Evolutionary conservation across 2,113 vertebrate genomes (phyloP).

Genomic region (Trogon melanurus): DNA sequence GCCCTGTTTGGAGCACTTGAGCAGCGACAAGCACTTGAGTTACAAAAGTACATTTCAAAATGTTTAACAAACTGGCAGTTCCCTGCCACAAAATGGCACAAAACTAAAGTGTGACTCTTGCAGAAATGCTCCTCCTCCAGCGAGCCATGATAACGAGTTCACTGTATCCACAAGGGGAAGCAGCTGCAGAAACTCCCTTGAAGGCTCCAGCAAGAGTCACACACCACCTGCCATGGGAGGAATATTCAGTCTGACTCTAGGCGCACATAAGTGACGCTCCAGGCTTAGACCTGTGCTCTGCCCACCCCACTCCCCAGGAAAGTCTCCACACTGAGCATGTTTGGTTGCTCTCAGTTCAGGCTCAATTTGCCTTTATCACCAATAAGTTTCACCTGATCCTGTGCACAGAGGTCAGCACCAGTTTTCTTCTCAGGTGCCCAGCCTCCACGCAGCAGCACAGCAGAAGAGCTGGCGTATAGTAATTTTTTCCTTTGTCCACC

Average conservation of each 20-base stretch:
- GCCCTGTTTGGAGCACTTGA: neutral
- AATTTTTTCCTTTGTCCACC: neutral
- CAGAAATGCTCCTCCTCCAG: neutral
- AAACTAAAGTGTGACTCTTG: neutral
- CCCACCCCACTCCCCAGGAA: neutral
- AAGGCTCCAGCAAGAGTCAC: neutral
- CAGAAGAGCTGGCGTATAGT: neutral
- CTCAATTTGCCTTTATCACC: neutral
- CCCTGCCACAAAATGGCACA: neutral
- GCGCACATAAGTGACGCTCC: neutral
- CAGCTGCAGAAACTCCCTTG: accelerated
- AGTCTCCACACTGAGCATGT: neutral
- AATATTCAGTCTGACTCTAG: neutral
- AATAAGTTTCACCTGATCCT: neutral
- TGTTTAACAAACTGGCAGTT: neutral
- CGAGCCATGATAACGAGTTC: neutral
- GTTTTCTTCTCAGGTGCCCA: neutral
- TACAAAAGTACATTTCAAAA: neutral
- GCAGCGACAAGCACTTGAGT: neutral
- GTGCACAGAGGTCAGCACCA: neutral
- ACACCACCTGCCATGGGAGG: neutral
- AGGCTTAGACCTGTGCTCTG: neutral
- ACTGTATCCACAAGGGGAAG: neutral
- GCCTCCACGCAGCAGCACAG: neutral
- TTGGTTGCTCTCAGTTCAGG: neutral